Base-by-base conservation (phyloP, 2,113 vertebrate species). In the Pachyramphus minor region DNA sequence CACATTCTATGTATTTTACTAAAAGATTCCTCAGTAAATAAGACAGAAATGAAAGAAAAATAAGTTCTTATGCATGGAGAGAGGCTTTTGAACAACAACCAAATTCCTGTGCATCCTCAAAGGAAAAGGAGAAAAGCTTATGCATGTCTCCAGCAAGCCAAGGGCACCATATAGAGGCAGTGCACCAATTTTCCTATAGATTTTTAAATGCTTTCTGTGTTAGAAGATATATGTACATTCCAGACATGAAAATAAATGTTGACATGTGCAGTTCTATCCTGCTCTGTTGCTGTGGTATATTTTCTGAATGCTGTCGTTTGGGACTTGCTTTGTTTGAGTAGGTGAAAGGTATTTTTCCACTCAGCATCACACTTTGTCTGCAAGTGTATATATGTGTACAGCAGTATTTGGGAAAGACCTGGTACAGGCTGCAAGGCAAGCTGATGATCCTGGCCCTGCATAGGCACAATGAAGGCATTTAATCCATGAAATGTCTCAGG, bases 301-400 rank as follows among this genome's bases (percentile, higher is more conserved):
- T 55, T 91, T 59, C 58, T 47, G 62, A 42, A n/a, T 5, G 66
- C 53, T 91, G 56, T 16, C 33, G 7, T 50, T 35, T 64, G 60
- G 41, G 27, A 47, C 21, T 88, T 24, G 23, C 39, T 67, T 44
- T 24, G 14, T 68, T 56, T 41, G 17, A 39, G 30, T 14, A 25
- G 1, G 15, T 31, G 35, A 71, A 87, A 87, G 49, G 20, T 19
- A 2, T 50, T 80, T 90, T 69, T 77, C 59, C 14, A 5, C n/a
- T 18, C 8, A 0, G 3, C 28, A 27, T 49, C 14, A 2, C 12
- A 4, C 22, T 41, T 68, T 30, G 9, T 39, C 62, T 71, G 19
- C 4, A 1, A 16, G 27, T 5, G 12, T 8, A 3, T 5, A 0
- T 23, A 2, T 4, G 20, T 22, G 35, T 25, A 4, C 20, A 27